These are phyloP conservation scores for Rhagonycha lutea DNA, from an alignment of 2,888 invertebrate genomes.

Conservation along the genomic window DNA sequence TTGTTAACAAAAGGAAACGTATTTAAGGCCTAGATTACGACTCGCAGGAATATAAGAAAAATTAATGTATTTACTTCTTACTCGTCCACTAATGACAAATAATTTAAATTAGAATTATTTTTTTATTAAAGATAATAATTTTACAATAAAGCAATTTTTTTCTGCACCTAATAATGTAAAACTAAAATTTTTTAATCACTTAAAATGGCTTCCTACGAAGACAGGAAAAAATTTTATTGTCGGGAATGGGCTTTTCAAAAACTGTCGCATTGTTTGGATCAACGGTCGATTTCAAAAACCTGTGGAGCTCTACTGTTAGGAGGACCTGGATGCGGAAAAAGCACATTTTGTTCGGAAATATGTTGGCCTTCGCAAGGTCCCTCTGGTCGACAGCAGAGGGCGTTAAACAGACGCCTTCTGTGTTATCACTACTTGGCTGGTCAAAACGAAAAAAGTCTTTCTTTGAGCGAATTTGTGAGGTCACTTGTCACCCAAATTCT, in stretches of 20 bases:
- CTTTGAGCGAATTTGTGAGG: conserved; percentile 83
- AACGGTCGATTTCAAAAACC: conserved; percentile 80
- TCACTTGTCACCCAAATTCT: conserved; percentile 84
- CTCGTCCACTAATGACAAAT: conserved; percentile 27
- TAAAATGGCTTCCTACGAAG: conserved; percentile 54
- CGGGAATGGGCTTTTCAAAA: conserved; percentile 97
- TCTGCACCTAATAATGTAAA: conserved; percentile 1
- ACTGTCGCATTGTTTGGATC: conserved; percentile 88
- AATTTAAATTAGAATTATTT: conserved; percentile 14
- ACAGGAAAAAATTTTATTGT: conserved; percentile 81
- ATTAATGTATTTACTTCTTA: conserved; percentile 5
- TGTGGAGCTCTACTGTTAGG: conserved; percentile 86
- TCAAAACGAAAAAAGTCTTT: conserved; percentile 82
- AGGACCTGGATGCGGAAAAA: conserved; percentile 94
- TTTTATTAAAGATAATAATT: conserved; percentile 12
- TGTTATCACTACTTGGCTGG: conserved; percentile 89
- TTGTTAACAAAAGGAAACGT: background rate
- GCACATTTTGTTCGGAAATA: conserved; percentile 83
- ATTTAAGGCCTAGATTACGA: conserved; percentile 15
- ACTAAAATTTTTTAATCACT: background rate
- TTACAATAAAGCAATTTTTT: conserved; percentile 15
- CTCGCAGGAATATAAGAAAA: background rate
- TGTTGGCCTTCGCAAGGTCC: conserved; percentile 72
- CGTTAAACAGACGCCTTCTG: conserved; percentile 76
- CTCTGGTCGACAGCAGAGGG: conserved; percentile 70